Conservation (phyloP, 1,140 invertebrate genomes). For the Coenobita brevimanus region DNA sequence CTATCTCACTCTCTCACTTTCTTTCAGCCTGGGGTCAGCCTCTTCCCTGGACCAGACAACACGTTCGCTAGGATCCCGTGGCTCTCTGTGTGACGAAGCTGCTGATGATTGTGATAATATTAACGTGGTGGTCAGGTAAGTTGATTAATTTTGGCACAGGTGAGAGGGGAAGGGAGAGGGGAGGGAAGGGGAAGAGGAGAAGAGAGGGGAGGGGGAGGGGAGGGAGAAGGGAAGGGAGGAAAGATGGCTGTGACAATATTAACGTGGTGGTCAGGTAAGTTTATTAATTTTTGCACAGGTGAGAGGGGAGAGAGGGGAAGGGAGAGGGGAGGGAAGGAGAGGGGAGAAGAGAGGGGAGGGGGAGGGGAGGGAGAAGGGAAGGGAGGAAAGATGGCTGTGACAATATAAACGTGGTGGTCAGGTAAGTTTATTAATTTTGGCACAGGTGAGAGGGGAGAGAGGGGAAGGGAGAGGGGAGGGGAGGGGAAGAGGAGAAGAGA, state of each 20-base stretch:
- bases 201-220: neutral
- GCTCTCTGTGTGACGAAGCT: conserved; percentile 53
- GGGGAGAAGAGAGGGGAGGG: no score
- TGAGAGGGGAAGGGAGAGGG: neutral
- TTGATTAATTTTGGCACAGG: no score
- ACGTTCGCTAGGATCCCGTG: conserved; percentile 38
- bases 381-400: conserved; percentile 70
- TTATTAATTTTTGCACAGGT: neutral
- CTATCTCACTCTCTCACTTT: no score
- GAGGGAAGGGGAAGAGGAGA: neutral
- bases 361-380: neutral
- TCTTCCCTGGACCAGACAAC: conserved; percentile 50
- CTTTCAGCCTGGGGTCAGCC: conserved; percentile 7
- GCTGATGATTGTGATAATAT: conserved; percentile 72
- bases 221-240: neutral
- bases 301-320: neutral
- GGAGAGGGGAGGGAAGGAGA: no score
- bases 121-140: conserved; percentile 74
- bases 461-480: neutral
- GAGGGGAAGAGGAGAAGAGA: neutral
- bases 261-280: neutral
- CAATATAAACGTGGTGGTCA: conserved; percentile 74
- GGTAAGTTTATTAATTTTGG: no score
- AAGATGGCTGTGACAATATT: neutral
- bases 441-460: neutral